phyloP scores from a whole-genome alignment of 2,888 invertebrate species.

The Drosophila subsilvestris region DNA sequence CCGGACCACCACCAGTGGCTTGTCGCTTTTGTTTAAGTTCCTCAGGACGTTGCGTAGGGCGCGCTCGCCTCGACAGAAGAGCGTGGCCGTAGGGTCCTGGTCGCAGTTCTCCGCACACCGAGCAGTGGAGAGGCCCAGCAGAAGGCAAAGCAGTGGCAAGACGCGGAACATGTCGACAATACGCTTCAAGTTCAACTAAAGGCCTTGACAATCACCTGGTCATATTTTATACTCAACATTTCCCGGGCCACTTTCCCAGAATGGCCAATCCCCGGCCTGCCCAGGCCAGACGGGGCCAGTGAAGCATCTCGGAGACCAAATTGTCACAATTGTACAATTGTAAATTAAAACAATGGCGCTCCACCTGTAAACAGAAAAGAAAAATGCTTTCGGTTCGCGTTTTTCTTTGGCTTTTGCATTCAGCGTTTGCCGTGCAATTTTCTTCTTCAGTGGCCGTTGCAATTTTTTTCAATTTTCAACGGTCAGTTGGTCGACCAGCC shows the following conservation, averaged over 20 bases:
- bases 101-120: constrained; percentile 50
- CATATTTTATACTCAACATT: constrained; percentile 69
- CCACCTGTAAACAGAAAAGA: constrained; percentile 37
- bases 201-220: constrained; percentile 57
- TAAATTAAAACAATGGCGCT: constrained; percentile 71
- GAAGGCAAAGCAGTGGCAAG: constrained; percentile 46
- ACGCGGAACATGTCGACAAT: constrained; percentile 59
- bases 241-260: constrained; percentile 67
- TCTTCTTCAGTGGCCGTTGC: constrained; percentile 79
- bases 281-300: constrained; percentile 45
- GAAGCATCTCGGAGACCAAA: constrained; percentile 62
- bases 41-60: constrained; percentile 85
- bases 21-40: constrained; percentile 84
- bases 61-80: constrained; percentile 85
- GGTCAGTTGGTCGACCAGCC: constrained; percentile 75
- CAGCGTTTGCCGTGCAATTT: constrained; percentile 68
- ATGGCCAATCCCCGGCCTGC: constrained; percentile 26
- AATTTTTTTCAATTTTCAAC: constrained; percentile 79
- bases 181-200: constrained; percentile 68
- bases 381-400: constrained; percentile 66
- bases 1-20: constrained; percentile 80
- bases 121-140: constrained; percentile 41
- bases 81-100: constrained; percentile 64
- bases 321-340: constrained; percentile 71
- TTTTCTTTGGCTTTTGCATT: constrained; percentile 37